phyloP scores from a whole-genome alignment of 2,888 invertebrate species.

The Nephrocerus scutellatus region DNA sequence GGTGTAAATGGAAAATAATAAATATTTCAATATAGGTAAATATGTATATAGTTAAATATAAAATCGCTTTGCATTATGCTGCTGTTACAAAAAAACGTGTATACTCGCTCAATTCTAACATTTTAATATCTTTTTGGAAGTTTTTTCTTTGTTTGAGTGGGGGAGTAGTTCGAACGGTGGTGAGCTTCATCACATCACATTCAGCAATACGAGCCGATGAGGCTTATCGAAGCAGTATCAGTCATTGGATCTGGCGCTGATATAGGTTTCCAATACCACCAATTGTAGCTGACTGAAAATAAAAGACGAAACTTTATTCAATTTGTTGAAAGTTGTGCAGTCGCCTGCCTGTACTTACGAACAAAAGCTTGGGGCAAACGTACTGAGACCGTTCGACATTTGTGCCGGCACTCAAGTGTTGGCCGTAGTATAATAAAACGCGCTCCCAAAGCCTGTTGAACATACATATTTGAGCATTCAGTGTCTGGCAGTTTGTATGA shows the following conservation, averaged over 20 bases:
- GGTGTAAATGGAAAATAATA: no score
- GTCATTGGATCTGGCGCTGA: constrained; percentile 57
- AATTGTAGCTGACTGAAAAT: constrained; percentile 64
- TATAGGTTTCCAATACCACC: constrained; percentile 69
- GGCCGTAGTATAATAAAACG: constrained; percentile 67
- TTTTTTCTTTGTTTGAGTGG: no score
- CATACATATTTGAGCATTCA: constrained; percentile 73
- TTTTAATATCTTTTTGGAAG: no score
- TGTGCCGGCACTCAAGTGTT: constrained; percentile 65
- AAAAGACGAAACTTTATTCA: constrained; percentile 7
- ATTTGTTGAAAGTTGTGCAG: neutral
- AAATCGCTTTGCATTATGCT: no score
- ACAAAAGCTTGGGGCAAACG: constrained; percentile 65
- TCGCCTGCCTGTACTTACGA: constrained; percentile 55
- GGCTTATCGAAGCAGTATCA: constrained; percentile 54
- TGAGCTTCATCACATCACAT: no score
- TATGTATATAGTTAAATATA: constrained; percentile 8
- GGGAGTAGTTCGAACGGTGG: no score
- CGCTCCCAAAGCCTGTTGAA: constrained; percentile 65
- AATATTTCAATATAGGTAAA: constrained; percentile 9
- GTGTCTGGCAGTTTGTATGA: constrained; percentile 67
- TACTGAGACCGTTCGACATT: constrained; percentile 65
- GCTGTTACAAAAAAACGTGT: no score
- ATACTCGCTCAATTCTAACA: no score
- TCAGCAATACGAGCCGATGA: constrained; percentile 62